Evolutionary conservation across 2,113 vertebrate genomes (phyloP), one percentile per base, ranked within the genome.

Genomic region (Sebastes fasciatus): DNA sequence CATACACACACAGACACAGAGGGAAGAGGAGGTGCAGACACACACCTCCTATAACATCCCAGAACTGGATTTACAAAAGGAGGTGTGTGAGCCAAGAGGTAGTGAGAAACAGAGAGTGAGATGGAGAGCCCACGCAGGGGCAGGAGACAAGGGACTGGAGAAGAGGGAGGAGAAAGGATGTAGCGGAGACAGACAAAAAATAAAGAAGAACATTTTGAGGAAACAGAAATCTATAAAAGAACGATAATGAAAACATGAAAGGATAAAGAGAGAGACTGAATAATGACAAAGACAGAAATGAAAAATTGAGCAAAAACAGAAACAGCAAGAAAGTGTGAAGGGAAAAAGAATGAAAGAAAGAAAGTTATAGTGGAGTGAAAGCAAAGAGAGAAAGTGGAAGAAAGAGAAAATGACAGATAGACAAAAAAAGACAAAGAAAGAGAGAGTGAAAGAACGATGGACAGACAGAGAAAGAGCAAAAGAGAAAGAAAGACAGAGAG

Each of bases 21-120:
- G 48, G 17, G 88, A 63, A 86, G 17, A 58, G 13, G 26, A 52
- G 46, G 40, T 67, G 58, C 34, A 54, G 43, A 82, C 70, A 83
- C 85, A 83, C 84, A 67, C 65, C n/a, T 57, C 63, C 62, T 55
- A 34, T 46, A 71, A 85, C 54, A 89, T 87, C 86, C 51, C 51
- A 70, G 64, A 16, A 74, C 23, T 63, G 54, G 68, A 84, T 73
- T 26, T 43, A 21, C 19, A 57, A 70, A 72, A 71, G 51, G 62
- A 77, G 42, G 51, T 64, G 79, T 84, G 71, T 83, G 81, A 86
- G 65, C 58, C 42, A 64, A 71, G 26, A 68, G 34, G 52, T 51
- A 46, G 34, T 10, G 49, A 48, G 48, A 79, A 55, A 61, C 13
- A 10, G 16, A 72, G 65, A 77, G 73, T n/a, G 67, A 78, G 57